Evolutionary conservation across 2,888 invertebrate species (phyloP).

Genomic region (Diaphora mendica): DNA sequence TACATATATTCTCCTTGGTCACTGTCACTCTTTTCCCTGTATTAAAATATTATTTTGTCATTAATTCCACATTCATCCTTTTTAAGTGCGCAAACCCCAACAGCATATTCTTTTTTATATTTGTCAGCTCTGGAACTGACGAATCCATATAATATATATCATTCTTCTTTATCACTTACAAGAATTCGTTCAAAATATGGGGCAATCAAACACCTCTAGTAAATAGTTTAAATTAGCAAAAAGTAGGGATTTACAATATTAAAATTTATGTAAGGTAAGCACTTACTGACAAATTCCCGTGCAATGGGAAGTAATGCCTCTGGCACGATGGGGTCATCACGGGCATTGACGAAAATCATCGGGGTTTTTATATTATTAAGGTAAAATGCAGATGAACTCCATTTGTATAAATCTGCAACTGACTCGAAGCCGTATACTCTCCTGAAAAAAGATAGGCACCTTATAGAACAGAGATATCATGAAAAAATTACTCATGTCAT

Average conservation of each 20-base stretch:
- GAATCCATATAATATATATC: too few species aligned
- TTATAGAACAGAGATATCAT: neutral
- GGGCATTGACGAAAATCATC: slow-evolving; percentile 96
- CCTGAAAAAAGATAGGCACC: slow-evolving; percentile 74
- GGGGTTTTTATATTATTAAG: slow-evolving; percentile 92
- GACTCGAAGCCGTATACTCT: slow-evolving; percentile 92
- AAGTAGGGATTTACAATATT: too few species aligned
- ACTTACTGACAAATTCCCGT: slow-evolving; percentile 92
- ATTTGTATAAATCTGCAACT: slow-evolving; percentile 92
- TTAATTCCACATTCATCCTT: neutral
- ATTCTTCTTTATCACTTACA: too few species aligned
- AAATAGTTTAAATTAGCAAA: neutral
- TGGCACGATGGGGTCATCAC: slow-evolving; percentile 97
- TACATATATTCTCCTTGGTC: too few species aligned
- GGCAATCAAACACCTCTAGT: neutral
- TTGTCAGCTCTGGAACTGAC: too few species aligned
- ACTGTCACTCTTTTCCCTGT: neutral
- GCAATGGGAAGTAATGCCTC: slow-evolving; percentile 91
- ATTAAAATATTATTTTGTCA: neutral
- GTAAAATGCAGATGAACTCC: slow-evolving; percentile 94
- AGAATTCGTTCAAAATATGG: too few species aligned
- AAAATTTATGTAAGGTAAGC: slow-evolving; percentile 6
- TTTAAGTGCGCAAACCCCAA: neutral
- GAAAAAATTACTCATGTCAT: neutral
- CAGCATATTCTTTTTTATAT: too few species aligned